These are phyloP conservation scores for Eilema caniola DNA, from an alignment of 2,888 invertebrate species.

Conservation along the genomic window DNA sequence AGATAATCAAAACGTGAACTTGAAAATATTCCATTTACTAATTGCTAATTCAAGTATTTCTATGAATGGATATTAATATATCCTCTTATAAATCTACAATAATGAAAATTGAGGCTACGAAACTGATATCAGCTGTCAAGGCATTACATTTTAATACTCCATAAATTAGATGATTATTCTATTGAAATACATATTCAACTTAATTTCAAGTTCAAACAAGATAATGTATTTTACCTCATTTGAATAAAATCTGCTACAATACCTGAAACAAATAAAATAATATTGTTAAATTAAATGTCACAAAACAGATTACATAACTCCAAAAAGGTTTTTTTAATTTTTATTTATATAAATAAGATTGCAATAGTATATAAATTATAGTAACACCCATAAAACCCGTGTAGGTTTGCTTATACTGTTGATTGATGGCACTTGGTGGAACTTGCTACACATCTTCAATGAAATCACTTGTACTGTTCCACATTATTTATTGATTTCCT, in stretches of 20 bases:
- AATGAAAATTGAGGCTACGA: neutral
- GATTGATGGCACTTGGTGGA: no score
- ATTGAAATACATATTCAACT: neutral
- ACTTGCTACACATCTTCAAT: no score
- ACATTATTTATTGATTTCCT: no score
- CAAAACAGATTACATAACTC: slow-evolving; percentile 11
- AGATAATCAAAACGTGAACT: neutral
- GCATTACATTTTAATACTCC: neutral
- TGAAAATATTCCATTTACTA: neutral
- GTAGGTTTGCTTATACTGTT: no score
- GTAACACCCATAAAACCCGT: no score
- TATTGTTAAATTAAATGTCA: neutral
- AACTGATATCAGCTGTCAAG: neutral
- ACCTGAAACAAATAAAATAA: slow-evolving; percentile 40
- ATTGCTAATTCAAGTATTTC: neutral
- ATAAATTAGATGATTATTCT: neutral
- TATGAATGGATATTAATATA: neutral
- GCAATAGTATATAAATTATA: no score
- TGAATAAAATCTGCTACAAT: slow-evolving; percentile 14
- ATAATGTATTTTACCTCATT: neutral
- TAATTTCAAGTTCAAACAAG: neutral
- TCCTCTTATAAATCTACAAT: neutral
- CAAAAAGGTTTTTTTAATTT: no score
- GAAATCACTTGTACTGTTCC: no score
- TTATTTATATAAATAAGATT: no score